Percentiles rank a stretch among this genome's conserved stretches.
phyloP scores from a whole-genome alignment of 2,113 vertebrate genomes.

The Lepisosteus osseus region DNA sequence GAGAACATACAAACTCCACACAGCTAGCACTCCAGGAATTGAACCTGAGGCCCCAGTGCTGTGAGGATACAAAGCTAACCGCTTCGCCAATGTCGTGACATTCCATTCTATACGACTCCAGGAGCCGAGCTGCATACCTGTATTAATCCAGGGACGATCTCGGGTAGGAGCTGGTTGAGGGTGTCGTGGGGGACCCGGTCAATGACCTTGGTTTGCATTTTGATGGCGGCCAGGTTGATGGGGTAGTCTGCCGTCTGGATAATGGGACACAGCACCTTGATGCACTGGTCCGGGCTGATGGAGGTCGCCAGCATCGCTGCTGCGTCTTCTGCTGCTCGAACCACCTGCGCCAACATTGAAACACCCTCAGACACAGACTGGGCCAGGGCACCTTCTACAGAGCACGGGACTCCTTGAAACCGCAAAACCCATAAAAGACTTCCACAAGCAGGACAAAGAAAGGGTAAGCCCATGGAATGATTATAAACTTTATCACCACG shows the following conservation, averaged over 20 bases:
- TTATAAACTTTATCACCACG: too few relatives aligned
- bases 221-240: conserved; percentile 93
- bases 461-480: too few relatives aligned
- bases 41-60: too few relatives aligned
- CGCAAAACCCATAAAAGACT: too few relatives aligned
- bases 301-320: conserved; percentile 87
- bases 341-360: conserved; percentile 67
- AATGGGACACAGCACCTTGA: conserved; percentile 94
- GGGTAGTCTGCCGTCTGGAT: conserved; percentile 95
- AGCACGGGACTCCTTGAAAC: too few relatives aligned
- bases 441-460: too few relatives aligned
- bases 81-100: too few relatives aligned
- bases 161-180: conserved; percentile 80
- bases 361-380: not conserved
- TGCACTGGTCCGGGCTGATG: conserved; percentile 92
- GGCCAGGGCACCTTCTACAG: not conserved
- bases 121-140: conserved; percentile 58
- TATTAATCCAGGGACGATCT: conserved; percentile 91
- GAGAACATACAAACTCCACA: too few relatives aligned
- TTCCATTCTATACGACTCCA: too few relatives aligned
- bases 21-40: too few relatives aligned
- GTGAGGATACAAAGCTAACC: too few relatives aligned
- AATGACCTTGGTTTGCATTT: conserved; percentile 94
- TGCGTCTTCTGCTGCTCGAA: conserved; percentile 90
- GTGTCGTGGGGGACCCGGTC: conserved; percentile 84